Base-by-base conservation (phyloP, 2,113 vertebrate species). In the Istiophorus platypterus region DNA sequence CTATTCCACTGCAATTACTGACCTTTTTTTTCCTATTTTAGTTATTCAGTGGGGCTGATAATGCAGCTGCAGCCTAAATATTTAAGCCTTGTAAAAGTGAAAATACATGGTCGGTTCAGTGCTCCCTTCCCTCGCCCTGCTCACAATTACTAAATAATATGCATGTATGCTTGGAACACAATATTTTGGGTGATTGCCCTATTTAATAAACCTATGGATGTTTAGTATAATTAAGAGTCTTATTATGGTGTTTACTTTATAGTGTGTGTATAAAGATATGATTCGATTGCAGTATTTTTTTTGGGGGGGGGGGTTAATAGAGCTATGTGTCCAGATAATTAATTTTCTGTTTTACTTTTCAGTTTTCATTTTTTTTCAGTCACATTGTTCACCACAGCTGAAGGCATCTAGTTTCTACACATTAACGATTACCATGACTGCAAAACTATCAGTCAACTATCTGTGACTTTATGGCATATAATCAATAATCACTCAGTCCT, bases 31-130 rank as follows among this genome's bases (percentile, higher is more conserved):
- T 10, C 2, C 3, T 12, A 39, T 51, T n/a, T 29, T 17, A 7
- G 34, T 72, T 51, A 17, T 66, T 84, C 54, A 70, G 51, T 4
- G 17, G 24, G 17, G 1, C 34, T 76, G 49, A 83, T 56, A 69
- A 76, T 69, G 18, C 20, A 64, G 17, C 18, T 52, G 20, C 58
- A 27, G 9, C 7, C 18, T 14, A 0, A 26, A 45, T 68, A 61
- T 56, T 84, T 74, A 71, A 71, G 70, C 74, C 41, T 64, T 62
- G 57, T 47, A 86, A 79, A 29, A 63, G 17, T 74, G 22, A 31
- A 79, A 59, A 76, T 39, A 26, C 39, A 5, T 73, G 26, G 49
- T 41, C 6, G 0, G 26, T 68, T 73, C 42, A 69, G 2, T 51
- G 51, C 76, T 81, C 69, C 22, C 45, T 61, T 80, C 54, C 7